Conservation (phyloP, 2,888 invertebrate species). For the Sarcophaga rosellei region DNA sequence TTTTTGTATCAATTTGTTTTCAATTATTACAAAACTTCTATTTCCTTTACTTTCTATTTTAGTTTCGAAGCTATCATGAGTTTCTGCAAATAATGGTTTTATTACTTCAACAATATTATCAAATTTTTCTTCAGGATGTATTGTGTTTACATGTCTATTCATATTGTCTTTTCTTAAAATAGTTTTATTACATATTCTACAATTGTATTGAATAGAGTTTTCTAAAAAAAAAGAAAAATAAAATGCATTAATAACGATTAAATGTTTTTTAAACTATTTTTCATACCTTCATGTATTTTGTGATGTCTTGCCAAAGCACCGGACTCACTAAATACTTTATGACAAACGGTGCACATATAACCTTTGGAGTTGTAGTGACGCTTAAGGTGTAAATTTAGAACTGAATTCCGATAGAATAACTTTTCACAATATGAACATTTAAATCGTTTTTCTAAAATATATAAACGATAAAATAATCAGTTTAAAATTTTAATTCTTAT, state of each 20-base stretch:
- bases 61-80: background rate
- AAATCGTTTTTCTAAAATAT: constrained; percentile 81
- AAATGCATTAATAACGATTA: background rate
- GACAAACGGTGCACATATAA: constrained; percentile 85
- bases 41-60: background rate
- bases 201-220: constrained; percentile 85
- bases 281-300: constrained; percentile 86
- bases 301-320: constrained; percentile 87
- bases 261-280: background rate
- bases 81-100: background rate
- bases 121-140: constrained; percentile 84
- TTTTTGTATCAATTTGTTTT: constrained; percentile 43
- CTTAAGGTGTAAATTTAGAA: constrained; percentile 83
- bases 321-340: constrained; percentile 85
- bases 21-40: constrained; percentile 33
- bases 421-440: constrained; percentile 85
- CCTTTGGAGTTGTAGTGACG: constrained; percentile 83
- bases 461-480: background rate
- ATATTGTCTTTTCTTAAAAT: constrained; percentile 91
- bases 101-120: constrained; percentile 71
- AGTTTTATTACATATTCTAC: constrained; percentile 86
- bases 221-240: constrained; percentile 80
- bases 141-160: constrained; percentile 88
- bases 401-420: constrained; percentile 84
- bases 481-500: background rate